phyloP scores from a whole-genome alignment of 2,113 vertebrate genomes.

The Cryptomyrus ogoouensis region DNA sequence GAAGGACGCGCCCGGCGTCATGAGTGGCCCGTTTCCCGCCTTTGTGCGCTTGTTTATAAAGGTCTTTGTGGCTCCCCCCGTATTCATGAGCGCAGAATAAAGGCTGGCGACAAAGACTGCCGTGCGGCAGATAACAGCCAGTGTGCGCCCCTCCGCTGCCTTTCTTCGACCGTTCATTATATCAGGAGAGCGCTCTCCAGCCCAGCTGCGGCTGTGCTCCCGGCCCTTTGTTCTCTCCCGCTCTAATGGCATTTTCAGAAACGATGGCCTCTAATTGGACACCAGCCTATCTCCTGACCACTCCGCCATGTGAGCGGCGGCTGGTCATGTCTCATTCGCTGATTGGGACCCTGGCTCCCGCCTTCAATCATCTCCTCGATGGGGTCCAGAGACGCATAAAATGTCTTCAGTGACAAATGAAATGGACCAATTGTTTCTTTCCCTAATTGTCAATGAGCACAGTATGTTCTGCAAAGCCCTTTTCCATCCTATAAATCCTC shows the following conservation, averaged over 20 bases:
- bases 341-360: slow-evolving; percentile 53
- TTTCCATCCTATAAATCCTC: neutral
- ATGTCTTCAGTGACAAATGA: neutral
- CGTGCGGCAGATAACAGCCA: slow-evolving; percentile 6
- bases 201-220: neutral
- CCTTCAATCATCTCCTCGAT: slow-evolving; percentile 74
- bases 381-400: neutral
- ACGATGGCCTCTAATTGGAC: slow-evolving; percentile 4
- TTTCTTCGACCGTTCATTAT: slow-evolving; percentile 13
- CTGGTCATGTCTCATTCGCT: neutral
- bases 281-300: neutral
- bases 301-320: neutral
- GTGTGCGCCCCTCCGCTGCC: neutral
- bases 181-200: slow-evolving; percentile 15
- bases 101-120: neutral
- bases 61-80: neutral
- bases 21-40: neutral
- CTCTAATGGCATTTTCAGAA: slow-evolving; percentile 7
- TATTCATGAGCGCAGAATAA: slow-evolving; percentile 19
- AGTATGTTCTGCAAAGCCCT: neutral
- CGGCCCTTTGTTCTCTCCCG: neutral
- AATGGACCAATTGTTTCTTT: neutral
- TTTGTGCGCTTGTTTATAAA: slow-evolving; percentile 9
- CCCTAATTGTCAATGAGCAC: neutral
- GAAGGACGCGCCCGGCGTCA: neutral